Conservation (phyloP, 2,888 invertebrate genomes). For the Ferrisia virgata region DNA sequence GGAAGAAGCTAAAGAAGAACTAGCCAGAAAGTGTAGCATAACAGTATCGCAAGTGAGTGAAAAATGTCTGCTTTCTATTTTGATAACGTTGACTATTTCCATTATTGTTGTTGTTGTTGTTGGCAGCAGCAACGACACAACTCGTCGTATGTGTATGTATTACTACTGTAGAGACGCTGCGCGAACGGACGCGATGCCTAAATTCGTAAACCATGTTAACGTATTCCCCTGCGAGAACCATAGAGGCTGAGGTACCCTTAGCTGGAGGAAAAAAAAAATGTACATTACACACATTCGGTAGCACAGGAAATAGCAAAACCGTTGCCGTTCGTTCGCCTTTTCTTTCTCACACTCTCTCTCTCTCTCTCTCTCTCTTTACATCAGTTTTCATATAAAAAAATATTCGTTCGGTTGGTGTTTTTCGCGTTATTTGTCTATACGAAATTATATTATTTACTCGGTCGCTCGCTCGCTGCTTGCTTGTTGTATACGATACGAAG, state of each 20-base stretch:
- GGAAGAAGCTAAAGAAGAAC: constrained; percentile 99
- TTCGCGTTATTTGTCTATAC: not conserved
- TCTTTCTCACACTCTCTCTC: too few relatives aligned
- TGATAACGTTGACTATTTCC: constrained; percentile 39
- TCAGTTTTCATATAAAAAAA: not conserved
- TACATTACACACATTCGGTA: too few relatives aligned
- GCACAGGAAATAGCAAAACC: not conserved
- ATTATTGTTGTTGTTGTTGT: not conserved
- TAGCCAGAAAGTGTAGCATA: constrained; percentile 98
- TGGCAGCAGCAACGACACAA: too few relatives aligned
- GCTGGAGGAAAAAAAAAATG: not conserved
- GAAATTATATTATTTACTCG: constrained; percentile 4
- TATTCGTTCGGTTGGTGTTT: not conserved
- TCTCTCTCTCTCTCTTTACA: too few relatives aligned
- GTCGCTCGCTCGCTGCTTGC: not conserved
- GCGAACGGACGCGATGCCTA: not conserved
- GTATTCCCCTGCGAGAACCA: not conserved
- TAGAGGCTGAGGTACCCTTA: not conserved
- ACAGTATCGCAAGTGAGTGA: constrained; percentile 85
- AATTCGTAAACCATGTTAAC: constrained; percentile 24
- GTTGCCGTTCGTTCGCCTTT: not conserved
- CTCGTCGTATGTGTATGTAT: too few relatives aligned
- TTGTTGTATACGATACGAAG: not conserved
- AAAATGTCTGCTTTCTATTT: not conserved
- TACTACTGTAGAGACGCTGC: not conserved